A percentile compares a stretch with the other conserved stretches of the same genome.
Evolutionary conservation across 2,888 invertebrate species (phyloP).

Genomic region (Tineola bisselliella): DNA sequence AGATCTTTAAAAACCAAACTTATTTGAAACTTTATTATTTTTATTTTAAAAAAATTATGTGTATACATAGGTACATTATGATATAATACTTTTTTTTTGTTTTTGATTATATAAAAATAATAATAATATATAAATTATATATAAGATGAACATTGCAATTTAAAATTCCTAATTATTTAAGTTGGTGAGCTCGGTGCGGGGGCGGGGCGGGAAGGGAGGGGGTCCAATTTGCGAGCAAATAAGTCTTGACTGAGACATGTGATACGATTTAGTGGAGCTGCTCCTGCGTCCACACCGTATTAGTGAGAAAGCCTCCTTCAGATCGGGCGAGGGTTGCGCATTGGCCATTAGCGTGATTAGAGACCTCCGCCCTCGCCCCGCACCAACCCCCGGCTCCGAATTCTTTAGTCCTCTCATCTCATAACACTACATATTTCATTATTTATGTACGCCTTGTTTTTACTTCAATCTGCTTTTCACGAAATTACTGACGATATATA

Average conservation of each 20-base stretch:
- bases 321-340: conserved; percentile 42
- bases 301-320: conserved; percentile 49
- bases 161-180: too few relatives aligned
- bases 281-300: conserved; percentile 53
- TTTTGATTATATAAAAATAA: too few relatives aligned
- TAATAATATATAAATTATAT: too few relatives aligned
- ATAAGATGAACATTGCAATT: too few relatives aligned
- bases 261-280: conserved; percentile 50
- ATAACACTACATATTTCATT: conserved; percentile 66
- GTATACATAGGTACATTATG: too few relatives aligned
- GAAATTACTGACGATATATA: conserved; percentile 32
- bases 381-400: conserved; percentile 32
- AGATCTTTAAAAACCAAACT: neutral
- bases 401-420: conserved; percentile 64
- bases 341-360: conserved; percentile 70
- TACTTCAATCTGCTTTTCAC: conserved; percentile 45
- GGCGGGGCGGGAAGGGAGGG: too few relatives aligned
- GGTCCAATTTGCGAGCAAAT: neutral
- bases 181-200: too few relatives aligned
- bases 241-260: conserved; percentile 19
- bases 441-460: conserved; percentile 59
- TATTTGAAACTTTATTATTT: neutral
- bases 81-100: too few relatives aligned
- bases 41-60: too few relatives aligned
- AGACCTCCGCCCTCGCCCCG: conserved; percentile 37